These are phyloP conservation scores for Seriola dumerili DNA, from an alignment of 2,113 vertebrate species.

Conservation along the genomic window DNA sequence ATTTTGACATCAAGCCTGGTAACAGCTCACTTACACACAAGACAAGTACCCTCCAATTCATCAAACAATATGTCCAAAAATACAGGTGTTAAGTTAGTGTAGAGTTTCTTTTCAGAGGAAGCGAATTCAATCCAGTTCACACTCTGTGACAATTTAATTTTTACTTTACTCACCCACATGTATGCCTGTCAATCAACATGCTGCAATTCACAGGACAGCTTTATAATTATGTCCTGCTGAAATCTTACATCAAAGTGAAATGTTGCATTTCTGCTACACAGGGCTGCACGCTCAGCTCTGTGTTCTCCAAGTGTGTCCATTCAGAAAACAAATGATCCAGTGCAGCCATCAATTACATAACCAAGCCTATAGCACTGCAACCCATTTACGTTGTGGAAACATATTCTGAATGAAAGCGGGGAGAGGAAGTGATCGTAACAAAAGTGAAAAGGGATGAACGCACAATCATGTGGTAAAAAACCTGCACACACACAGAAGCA, in stretches of 20 bases:
- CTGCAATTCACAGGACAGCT: conserved; percentile 42
- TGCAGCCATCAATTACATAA: conserved; percentile 62
- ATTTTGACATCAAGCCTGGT: conserved; percentile 60
- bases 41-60: conserved; percentile 59
- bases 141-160: conserved; percentile 46
- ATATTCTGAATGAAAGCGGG: conserved; percentile 61
- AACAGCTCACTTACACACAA: conserved; percentile 61
- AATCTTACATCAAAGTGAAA: conserved; percentile 44
- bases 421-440: conserved; percentile 47
- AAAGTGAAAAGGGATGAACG: conserved; percentile 30
- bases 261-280: conserved; percentile 30
- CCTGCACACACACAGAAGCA: neutral
- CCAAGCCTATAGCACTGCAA: conserved; percentile 68
- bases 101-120: conserved; percentile 45
- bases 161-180: conserved; percentile 60
- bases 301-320: conserved; percentile 59
- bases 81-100: conserved; percentile 44
- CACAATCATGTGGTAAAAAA: conserved; percentile 28
- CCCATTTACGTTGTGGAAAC: conserved; percentile 52
- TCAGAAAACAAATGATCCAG: conserved; percentile 70
- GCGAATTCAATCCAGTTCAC: conserved; percentile 36
- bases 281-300: conserved; percentile 38
- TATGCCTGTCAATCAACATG: conserved; percentile 59
- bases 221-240: conserved; percentile 37
- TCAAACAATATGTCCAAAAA: conserved; percentile 64